Base-by-base conservation (phyloP, 2,797 vertebrate species). In the Urosaurus nigricauda region DNA sequence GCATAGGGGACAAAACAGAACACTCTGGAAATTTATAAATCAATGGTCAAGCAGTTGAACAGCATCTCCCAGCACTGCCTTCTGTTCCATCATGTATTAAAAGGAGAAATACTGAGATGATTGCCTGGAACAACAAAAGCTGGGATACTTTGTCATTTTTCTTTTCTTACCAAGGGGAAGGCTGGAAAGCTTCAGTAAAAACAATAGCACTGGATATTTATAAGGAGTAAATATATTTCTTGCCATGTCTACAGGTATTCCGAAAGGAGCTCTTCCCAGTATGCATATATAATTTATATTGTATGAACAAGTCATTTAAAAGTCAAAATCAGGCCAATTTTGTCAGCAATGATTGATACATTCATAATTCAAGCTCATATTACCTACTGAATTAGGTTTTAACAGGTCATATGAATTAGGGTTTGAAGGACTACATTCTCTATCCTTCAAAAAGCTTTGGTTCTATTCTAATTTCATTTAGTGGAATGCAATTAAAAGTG, bases 401-500 rank as follows among this genome's bases (percentile, higher is more conserved):
- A 83, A 84, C 43, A 77, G 74, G 43, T 79, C 56, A 60, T 26
- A 43, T 37, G 47, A 58, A 85, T 75, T 83, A 83, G 37, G 71
- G 47, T 75, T 75, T 60, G 71, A 37, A 43, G 71, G 37, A 77
- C 63, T 58, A 56, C 43, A 85, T 81, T 73, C 47, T 43, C 71
- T 58, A 83, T 73, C 7, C 9, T 82, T 82, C 87, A 70, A 53
- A 79, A 88, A 91, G 53, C 87, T 83, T 86, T 83, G 35, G 47
- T 68, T 84, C 26, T 24, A 90, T 37, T 53, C 37, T 91, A 91
- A 90, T 77, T 91, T 24, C 79, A 80, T 83, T 89, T 83, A 87
- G 83, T 88, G 89, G 89, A 92, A 85, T 84, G 43, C 77, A 93
- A 79, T 84, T 89, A 88, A 87, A 56, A 87, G 13, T 37, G 19